Conservation (phyloP, 2,113 vertebrate genomes). For the Leptodactylus fuscus region DNA sequence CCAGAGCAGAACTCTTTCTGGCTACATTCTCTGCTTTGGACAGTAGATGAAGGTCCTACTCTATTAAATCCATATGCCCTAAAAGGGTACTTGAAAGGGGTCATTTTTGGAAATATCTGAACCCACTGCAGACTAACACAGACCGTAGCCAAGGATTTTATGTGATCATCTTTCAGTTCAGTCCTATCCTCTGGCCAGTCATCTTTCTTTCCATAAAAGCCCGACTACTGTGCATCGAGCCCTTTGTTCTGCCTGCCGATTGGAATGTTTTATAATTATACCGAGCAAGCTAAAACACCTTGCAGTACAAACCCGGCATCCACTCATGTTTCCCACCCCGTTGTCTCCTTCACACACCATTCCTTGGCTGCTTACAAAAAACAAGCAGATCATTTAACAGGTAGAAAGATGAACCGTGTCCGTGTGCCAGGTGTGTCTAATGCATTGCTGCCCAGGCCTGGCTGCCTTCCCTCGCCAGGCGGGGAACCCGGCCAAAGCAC, state of each 20-base stretch:
- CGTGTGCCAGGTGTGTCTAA: neutral
- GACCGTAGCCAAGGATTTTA: neutral
- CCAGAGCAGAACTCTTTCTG: too few relatives aligned
- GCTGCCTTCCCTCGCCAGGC: constrained; percentile 14
- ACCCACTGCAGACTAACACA: too few relatives aligned
- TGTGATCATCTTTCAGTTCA: constrained; percentile 60
- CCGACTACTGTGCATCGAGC: constrained; percentile 49
- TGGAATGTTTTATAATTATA: constrained; percentile 65
- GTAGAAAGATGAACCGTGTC: constrained; percentile 33
- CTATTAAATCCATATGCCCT: too few relatives aligned
- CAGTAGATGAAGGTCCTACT: too few relatives aligned
- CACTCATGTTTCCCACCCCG: constrained; percentile 51
- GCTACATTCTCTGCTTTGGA: too few relatives aligned
- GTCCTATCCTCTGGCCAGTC: constrained; percentile 57
- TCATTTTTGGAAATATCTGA: too few relatives aligned
- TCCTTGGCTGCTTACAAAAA: constrained; percentile 50
- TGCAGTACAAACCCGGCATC: constrained; percentile 57
- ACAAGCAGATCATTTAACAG: neutral
- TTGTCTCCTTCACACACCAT: neutral
- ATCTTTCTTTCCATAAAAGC: constrained; percentile 61
- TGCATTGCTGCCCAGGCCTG: neutral
- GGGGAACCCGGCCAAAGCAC: neutral
- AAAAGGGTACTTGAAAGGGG: too few relatives aligned
- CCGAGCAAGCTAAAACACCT: constrained; percentile 63
- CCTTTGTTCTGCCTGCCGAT: constrained; percentile 59